Base-by-base conservation (phyloP, 2,797 vertebrate species). In the Benthosema pterotum region DNA sequence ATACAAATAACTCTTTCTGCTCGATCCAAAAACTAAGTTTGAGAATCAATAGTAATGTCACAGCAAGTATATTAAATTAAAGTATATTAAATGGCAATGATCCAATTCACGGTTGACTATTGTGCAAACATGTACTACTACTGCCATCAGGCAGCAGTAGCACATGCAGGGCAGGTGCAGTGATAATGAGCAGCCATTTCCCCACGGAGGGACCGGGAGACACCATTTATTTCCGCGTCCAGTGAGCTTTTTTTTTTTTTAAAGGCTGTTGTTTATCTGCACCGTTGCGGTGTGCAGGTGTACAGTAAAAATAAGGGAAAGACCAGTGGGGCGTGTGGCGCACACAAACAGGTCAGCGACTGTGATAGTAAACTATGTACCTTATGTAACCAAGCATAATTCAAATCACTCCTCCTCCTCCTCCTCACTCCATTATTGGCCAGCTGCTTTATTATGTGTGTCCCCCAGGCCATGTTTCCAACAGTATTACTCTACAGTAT, bases 281-380 rank as follows among this genome's bases (percentile, higher is more conserved):
- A 67, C 52, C 52, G 52, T 18, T 67, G n/a, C 42, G 32, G 63
- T 32, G 64, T 66, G 76, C 82, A 85, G 79, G 78, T 85, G 72
- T 56, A 65, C 70, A 63, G 32, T 38, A 38, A 22, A 2, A 22
- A 4, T 22, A 22, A 2, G 22, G 22, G 22, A 9, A 1, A 71
- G 68, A n/a, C 47, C 32, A 58, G 71, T 69, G 57, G 57, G 59
- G 13, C 61, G 54, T 80, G n/a, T n/a, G n/a, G n/a, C n/a, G 67
- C 48, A 81, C 48, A 81, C 71, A 80, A 80, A 66, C 80, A 79
- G 83, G 82, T 82, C 84, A 84, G 49, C 12, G 17, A 77, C 72
- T 65, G 82, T 32, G 19, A 77, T 51, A 55, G 59, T 2, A 57
- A 67, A 67, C 3, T n/a, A n/a, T n/a, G n/a, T n/a, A 25, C 42